Base-by-base conservation (phyloP, 1,140 invertebrate species). In the Patella vulgata region DNA sequence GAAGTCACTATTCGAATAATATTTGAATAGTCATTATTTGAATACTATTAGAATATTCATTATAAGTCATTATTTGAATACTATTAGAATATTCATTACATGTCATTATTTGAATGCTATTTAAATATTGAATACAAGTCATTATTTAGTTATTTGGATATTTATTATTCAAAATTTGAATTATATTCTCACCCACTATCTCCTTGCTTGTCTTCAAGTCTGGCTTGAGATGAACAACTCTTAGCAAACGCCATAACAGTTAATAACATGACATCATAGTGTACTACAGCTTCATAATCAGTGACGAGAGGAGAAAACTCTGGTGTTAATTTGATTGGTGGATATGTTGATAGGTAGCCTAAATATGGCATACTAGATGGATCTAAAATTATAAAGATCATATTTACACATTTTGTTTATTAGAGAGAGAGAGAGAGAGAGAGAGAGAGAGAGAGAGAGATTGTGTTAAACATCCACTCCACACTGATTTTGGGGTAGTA, bases 151-250 rank as follows among this genome's bases (percentile, higher is more conserved):
- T n/a, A n/a, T n/a, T n/a, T n/a, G n/a, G n/a, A n/a, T n/a, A n/a
- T n/a, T n/a, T n/a, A n/a, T n/a, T n/a, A n/a, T n/a, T n/a, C n/a
- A n/a, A n/a, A n/a, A n/a, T n/a, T n/a, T n/a, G n/a, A n/a, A n/a
- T n/a, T n/a, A n/a, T n/a, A 8, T 8, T 36, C 48, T 71, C 75
- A 84, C 81, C 76, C 77, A 25, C 75, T 74, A 11, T 63, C 63
- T 39, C 79, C 80, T 62, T 76, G 80, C 58, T 75, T 79, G 47
- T 79, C 77, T 30, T 83, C 80, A 3, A 85, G 64, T 42, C 78
- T 71, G 8, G 79, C 80, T 66, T 81, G 75, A 56, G 75, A 80
- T 47, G 72, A 59, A 68, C 84, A 85, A 54, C 82, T 77, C 30
- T 72, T 68, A 3, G 81, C 68, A 11, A 65, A 66, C 0, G 73